Percentiles rank a stretch among this genome's conserved stretches.
phyloP scores from a whole-genome alignment of 2,888 invertebrate genomes.

The Drosophila kuntzei region DNA sequence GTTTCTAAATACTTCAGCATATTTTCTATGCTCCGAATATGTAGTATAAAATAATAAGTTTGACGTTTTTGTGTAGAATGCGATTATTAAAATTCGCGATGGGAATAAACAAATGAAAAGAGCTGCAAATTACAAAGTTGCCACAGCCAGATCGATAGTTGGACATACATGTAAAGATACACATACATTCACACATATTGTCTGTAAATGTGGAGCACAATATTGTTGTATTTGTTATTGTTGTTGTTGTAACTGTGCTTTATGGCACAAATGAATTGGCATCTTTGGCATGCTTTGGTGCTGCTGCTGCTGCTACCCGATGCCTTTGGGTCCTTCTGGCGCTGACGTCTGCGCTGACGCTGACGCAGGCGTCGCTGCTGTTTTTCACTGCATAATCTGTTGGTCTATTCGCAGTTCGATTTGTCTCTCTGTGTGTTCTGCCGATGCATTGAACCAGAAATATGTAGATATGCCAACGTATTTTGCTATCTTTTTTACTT shows the following conservation, averaged over 20 bases:
- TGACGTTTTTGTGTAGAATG: neutral
- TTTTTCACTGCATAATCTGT: slow-evolving; percentile 37
- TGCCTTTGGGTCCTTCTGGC: slow-evolving; percentile 35
- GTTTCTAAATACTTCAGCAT: neutral
- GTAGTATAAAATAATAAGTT: neutral
- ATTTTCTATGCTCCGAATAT: neutral
- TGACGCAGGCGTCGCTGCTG: slow-evolving; percentile 21
- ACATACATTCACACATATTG: slow-evolving; percentile 12
- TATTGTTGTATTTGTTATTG: slow-evolving; percentile 33
- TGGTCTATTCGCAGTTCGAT: slow-evolving; percentile 29
- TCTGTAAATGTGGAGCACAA: slow-evolving; percentile 13
- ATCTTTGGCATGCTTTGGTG: slow-evolving; percentile 67
- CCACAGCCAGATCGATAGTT: slow-evolving; percentile 58
- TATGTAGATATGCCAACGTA: slow-evolving; percentile 73
- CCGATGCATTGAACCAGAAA: slow-evolving; percentile 78
- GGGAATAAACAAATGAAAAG: slow-evolving; percentile 41
- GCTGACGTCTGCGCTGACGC: neutral
- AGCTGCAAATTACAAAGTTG: slow-evolving; percentile 56
- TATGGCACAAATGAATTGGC: slow-evolving; percentile 76
- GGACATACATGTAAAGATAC: slow-evolving; percentile 15
- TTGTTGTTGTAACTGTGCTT: slow-evolving; percentile 45
- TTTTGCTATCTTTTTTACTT: slow-evolving; percentile 29
- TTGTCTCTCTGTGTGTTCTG: slow-evolving; percentile 26
- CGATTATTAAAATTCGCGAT: slow-evolving; percentile 19
- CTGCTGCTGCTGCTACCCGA: slow-evolving; percentile 20